These are phyloP conservation scores for Zhuqinia jingwanae DNA, from an alignment of 2,888 invertebrate genomes.

Conservation along the genomic window DNA sequence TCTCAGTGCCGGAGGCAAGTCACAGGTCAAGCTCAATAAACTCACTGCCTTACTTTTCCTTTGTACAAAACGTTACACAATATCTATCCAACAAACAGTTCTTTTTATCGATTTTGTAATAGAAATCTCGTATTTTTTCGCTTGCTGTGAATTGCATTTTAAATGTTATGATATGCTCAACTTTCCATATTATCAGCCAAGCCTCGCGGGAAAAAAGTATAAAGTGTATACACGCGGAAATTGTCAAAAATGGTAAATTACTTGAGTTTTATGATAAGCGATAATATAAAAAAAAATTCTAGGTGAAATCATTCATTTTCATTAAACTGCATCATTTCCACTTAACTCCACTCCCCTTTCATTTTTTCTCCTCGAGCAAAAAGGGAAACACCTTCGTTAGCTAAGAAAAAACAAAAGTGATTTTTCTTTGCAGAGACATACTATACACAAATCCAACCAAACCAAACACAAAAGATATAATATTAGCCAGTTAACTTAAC, in stretches of 20 bases:
- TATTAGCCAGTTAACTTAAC: too few relatives aligned
- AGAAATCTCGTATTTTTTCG: constrained; percentile 12
- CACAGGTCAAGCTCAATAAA: constrained; percentile 40
- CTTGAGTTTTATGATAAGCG: not conserved
- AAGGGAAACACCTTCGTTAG: constrained; percentile 51
- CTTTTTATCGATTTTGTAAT: constrained; percentile 25
- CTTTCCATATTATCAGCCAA: not conserved
- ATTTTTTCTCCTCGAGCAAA: constrained; percentile 27
- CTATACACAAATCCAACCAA: not conserved
- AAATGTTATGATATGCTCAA: not conserved
- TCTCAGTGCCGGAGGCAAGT: not conserved
- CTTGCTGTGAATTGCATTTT: not conserved
- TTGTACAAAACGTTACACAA: constrained; percentile 30
- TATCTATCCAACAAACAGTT: not conserved
- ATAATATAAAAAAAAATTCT: constrained; percentile 15
- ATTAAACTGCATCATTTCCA: not conserved
- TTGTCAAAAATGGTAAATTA: constrained; percentile 56
- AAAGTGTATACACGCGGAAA: constrained; percentile 40
- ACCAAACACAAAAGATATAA: too few relatives aligned
- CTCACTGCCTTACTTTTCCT: not conserved
- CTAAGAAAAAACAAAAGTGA: not conserved
- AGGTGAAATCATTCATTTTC: constrained; percentile 33
- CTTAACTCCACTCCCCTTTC: constrained; percentile 48
- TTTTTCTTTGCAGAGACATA: not conserved
- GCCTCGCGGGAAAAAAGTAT: too few relatives aligned